Evolutionary conservation across 2,888 invertebrate species (phyloP).

Genomic region (Eulithis testata): DNA sequence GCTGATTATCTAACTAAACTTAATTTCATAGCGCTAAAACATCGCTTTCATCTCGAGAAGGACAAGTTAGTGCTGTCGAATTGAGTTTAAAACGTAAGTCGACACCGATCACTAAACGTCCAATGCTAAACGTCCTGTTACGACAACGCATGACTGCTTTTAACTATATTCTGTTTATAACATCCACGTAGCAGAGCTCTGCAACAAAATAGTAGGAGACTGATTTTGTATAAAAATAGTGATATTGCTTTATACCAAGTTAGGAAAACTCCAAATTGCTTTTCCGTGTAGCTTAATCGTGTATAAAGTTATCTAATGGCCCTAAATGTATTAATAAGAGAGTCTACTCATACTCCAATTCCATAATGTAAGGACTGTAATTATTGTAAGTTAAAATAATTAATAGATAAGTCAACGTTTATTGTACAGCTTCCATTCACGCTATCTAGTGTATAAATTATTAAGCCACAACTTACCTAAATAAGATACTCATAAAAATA

Average conservation of each 20-base stretch:
- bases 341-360: slow-evolving; percentile 71
- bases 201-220: slow-evolving; percentile 82
- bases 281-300: slow-evolving; percentile 36
- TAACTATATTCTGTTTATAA: slow-evolving; percentile 52
- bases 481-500: slow-evolving; percentile 80
- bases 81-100: slow-evolving; percentile 18
- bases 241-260: slow-evolving; percentile 74
- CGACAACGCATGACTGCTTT: slow-evolving; percentile 62
- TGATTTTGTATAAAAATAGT: slow-evolving; percentile 81
- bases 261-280: slow-evolving; percentile 60
- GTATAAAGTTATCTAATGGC: slow-evolving; percentile 39
- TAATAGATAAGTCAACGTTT: slow-evolving; percentile 69
- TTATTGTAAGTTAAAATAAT: slow-evolving; percentile 66
- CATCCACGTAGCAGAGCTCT: slow-evolving; percentile 63
- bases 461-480: slow-evolving; percentile 76
- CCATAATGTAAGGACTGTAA: slow-evolving; percentile 74
- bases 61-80: neutral
- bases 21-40: neutral
- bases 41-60: neutral
- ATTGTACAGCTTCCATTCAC: slow-evolving; percentile 77
- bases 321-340: slow-evolving; percentile 51
- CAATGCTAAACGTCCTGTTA: slow-evolving; percentile 69
- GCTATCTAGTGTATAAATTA: slow-evolving; percentile 76
- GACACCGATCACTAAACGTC: slow-evolving; percentile 67
- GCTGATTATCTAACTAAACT: slow-evolving; percentile 2